A percentile compares a stretch with the other conserved stretches of the same genome.
phyloP scores from a whole-genome alignment of 2,797 vertebrate genomes.

The Thunnus albacares region DNA sequence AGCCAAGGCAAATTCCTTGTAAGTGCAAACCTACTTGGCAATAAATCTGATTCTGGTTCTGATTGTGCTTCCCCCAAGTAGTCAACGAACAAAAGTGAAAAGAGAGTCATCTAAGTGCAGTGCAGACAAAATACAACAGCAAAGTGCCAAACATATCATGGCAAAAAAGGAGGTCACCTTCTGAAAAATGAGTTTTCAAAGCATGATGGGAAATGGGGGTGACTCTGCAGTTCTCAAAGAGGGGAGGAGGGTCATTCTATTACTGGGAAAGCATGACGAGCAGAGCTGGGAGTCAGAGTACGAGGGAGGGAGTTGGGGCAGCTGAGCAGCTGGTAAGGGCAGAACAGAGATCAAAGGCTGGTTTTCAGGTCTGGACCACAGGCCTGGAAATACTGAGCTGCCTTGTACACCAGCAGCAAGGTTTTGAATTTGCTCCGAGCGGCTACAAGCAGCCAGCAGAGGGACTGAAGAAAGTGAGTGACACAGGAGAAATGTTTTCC shows the following conservation, averaged over 20 bases:
- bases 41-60: no score
- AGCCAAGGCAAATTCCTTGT: no score
- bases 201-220: background rate
- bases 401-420: constrained; percentile 12
- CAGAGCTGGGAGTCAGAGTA: constrained; percentile 3
- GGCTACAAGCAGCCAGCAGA: background rate
- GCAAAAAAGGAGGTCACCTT: background rate
- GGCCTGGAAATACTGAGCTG: background rate
- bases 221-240: constrained; percentile 4
- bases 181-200: constrained; percentile 4
- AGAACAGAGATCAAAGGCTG: constrained; percentile 31
- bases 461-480: constrained; percentile 31
- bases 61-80: background rate
- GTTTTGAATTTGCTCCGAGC: background rate
- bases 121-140: background rate
- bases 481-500: constrained; percentile 26
- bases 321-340: constrained; percentile 24
- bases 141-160: background rate
- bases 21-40: no score
- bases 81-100: background rate
- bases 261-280: constrained; percentile 15
- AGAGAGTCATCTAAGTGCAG: background rate
- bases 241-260: constrained; percentile 35
- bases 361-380: constrained; percentile 24
- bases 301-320: background rate